Evolutionary conservation across 2,113 vertebrate species (phyloP).

Genomic region (Saguinus imperator): DNA sequence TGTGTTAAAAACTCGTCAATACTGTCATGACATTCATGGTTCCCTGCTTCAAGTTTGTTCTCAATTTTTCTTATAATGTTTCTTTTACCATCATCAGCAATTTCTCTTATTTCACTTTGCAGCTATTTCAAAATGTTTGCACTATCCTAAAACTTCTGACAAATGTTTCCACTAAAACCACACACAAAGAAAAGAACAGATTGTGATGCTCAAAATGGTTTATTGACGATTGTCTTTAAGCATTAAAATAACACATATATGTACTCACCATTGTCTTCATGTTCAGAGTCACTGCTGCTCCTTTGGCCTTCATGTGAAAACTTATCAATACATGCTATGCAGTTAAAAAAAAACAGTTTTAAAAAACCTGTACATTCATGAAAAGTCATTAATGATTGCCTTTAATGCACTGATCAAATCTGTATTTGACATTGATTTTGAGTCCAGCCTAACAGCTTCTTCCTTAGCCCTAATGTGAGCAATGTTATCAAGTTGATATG

Average conservation of each 20-base stretch:
- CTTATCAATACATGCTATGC: not conserved
- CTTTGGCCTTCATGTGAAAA: not conserved
- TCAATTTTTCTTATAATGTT: not conserved
- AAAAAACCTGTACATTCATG: constrained; percentile 77
- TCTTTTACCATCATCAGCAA: not conserved
- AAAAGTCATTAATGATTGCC: constrained; percentile 83
- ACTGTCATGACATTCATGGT: not conserved
- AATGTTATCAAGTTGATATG: constrained; percentile 86
- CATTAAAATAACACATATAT: not conserved
- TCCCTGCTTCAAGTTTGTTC: not conserved
- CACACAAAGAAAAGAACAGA: not conserved
- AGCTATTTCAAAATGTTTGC: not conserved
- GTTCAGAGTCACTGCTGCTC: not conserved
- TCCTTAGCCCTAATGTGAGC: constrained; percentile 84
- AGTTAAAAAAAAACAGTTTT: too few relatives aligned
- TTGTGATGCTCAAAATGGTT: not conserved
- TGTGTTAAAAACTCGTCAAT: not conserved
- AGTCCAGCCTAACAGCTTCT: constrained; percentile 83
- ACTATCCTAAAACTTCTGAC: too few relatives aligned
- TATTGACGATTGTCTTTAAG: not conserved
- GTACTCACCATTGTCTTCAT: not conserved
- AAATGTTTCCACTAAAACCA: not conserved
- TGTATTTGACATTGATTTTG: constrained; percentile 75
- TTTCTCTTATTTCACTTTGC: not conserved
- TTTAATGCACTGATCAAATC: constrained; percentile 86